A percentile compares a stretch with the other conserved stretches of the same genome.
phyloP scores from a whole-genome alignment of 2,888 invertebrate species.

The Acanthoscelides obtectus region DNA sequence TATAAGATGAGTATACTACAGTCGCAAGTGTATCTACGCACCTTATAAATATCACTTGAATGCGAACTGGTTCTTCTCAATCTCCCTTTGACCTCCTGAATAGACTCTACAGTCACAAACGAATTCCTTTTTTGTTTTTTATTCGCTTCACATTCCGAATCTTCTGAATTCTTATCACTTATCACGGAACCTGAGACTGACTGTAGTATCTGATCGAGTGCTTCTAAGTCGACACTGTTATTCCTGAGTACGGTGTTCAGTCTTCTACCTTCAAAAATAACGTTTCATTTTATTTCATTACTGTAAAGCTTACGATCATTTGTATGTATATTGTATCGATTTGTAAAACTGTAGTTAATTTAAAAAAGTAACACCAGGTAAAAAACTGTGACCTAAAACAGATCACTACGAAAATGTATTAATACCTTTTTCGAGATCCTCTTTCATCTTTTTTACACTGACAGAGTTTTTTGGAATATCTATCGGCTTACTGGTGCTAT shows the following conservation, averaged over 20 bases:
- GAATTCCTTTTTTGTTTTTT: conserved; percentile 44
- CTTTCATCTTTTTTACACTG: conserved; percentile 52
- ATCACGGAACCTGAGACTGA: conserved; percentile 39
- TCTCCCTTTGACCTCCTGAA: conserved; percentile 57
- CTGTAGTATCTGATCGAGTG: conserved; percentile 51
- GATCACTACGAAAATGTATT: too few species aligned
- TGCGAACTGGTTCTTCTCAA: conserved; percentile 53
- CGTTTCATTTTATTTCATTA: too few species aligned
- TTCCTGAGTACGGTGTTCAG: conserved; percentile 52
- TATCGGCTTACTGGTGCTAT: conserved; percentile 26
- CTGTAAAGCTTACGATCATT: too few species aligned
- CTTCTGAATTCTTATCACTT: conserved; percentile 31
- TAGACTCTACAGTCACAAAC: conserved; percentile 57
- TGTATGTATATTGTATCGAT: too few species aligned
- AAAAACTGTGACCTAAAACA: too few species aligned
- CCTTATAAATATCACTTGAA: conserved; percentile 38
- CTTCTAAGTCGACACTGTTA: conserved; percentile 52
- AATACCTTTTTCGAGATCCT: conserved; percentile 51
- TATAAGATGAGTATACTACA: too few species aligned
- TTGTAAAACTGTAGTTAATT: too few species aligned
- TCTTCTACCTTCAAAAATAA: conserved; percentile 41
- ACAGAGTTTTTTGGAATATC: conserved; percentile 50
- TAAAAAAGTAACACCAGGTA: too few species aligned
- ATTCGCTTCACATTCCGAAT: conserved; percentile 24
- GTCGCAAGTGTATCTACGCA: too few species aligned